Percentiles rank a stretch among this genome's conserved stretches.
These are phyloP conservation scores for Allophyes oxyacanthae DNA, from an alignment of 2,888 invertebrate species.

Conservation along the genomic window DNA sequence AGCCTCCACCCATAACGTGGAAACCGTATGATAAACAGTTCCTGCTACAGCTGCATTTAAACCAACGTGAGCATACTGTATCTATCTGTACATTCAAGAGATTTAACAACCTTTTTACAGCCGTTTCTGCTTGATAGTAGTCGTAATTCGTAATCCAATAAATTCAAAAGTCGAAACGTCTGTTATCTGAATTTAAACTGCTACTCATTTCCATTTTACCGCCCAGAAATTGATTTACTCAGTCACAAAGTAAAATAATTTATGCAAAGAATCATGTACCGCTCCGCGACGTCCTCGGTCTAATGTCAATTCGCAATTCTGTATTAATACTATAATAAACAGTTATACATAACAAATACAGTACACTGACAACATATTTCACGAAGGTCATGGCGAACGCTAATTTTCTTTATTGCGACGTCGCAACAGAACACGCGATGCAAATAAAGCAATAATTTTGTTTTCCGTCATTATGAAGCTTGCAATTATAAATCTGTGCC, in stretches of 20 bases:
- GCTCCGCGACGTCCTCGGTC: constrained; percentile 75
- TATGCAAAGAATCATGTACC: constrained; percentile 85
- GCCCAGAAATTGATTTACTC: constrained; percentile 68
- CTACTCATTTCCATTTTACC: constrained; percentile 57
- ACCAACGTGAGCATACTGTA: too few species aligned
- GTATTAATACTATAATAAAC: constrained; percentile 71
- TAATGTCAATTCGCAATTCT: constrained; percentile 74
- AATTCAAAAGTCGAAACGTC: constrained; percentile 46
- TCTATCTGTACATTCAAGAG: too few species aligned
- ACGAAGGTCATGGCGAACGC: constrained; percentile 80
- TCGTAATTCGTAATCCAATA: constrained; percentile 27
- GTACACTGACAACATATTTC: constrained; percentile 62
- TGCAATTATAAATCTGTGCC: constrained; percentile 33
- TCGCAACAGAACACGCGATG: constrained; percentile 74
- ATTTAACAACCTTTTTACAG: constrained; percentile 30
- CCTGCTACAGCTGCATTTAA: too few species aligned
- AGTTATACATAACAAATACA: constrained; percentile 66
- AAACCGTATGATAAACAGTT: too few species aligned
- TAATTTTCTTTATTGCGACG: constrained; percentile 80
- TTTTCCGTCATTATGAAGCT: constrained; percentile 50
- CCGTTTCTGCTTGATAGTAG: constrained; percentile 13
- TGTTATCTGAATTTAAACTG: constrained; percentile 59
- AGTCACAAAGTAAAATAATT: constrained; percentile 74
- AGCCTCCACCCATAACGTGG: too few species aligned
- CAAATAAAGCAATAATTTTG: constrained; percentile 65